These are phyloP conservation scores for Asarcornis scutulata DNA, from an alignment of 2,113 vertebrate genomes.

Conservation along the genomic window DNA sequence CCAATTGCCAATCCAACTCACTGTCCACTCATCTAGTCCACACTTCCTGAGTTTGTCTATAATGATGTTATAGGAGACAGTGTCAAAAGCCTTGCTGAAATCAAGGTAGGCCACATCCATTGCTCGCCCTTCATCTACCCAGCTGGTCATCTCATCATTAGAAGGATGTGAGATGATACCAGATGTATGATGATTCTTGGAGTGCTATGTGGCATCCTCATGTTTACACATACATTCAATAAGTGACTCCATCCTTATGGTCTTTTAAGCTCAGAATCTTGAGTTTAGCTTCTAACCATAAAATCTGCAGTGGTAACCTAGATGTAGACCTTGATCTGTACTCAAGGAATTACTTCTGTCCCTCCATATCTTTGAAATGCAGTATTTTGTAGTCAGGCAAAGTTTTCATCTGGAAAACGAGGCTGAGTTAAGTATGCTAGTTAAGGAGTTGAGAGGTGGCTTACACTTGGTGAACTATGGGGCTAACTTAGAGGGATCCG, in stretches of 20 bases:
- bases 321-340: not conserved
- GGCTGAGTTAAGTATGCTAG: not conserved
- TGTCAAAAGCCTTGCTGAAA: too few species aligned
- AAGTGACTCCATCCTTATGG: not conserved
- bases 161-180: too few species aligned
- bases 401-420: not conserved
- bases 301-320: not conserved
- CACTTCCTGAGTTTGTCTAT: too few species aligned
- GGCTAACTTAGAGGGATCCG: accelerated
- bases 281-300: not conserved
- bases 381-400: not conserved
- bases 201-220: not conserved
- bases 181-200: accelerated
- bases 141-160: too few species aligned
- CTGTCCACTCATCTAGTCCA: too few species aligned
- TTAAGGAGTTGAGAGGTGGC: not conserved
- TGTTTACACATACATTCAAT: not conserved
- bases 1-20: too few species aligned
- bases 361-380: not conserved
- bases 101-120: too few species aligned
- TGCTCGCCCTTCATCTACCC: too few species aligned
- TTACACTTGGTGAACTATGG: not conserved
- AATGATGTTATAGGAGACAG: too few species aligned
- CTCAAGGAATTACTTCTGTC: accelerated
- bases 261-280: not conserved